Percentiles rank a stretch among this genome's conserved stretches.
These are phyloP conservation scores for Uropetala carovei DNA, from an alignment of 2,888 invertebrate species.

Conservation along the genomic window DNA sequence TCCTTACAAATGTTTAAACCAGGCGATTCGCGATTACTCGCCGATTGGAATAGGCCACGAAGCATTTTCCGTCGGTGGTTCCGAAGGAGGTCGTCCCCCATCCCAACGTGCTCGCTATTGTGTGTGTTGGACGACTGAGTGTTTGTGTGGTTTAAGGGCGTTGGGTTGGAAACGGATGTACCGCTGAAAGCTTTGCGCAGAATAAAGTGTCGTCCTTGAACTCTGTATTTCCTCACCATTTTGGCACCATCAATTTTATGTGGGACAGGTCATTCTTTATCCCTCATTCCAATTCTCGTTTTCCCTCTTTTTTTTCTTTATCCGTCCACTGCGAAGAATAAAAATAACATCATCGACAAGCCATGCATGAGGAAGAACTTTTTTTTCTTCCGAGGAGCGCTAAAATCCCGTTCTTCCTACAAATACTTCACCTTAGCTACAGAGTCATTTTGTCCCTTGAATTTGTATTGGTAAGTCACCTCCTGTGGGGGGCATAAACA, in stretches of 20 bases:
- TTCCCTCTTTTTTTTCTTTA: neutral
- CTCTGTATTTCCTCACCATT: neutral
- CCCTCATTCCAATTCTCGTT: neutral
- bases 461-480: too few relatives aligned
- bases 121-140: neutral
- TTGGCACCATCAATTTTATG: neutral
- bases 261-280: constrained; percentile 3
- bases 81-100: neutral
- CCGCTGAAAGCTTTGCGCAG: neutral
- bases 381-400: neutral
- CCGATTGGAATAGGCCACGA: too few relatives aligned
- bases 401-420: too few relatives aligned
- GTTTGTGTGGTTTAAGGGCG: constrained; percentile 2
- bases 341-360: neutral
- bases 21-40: too few relatives aligned
- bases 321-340: neutral
- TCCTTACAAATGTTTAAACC: too few relatives aligned
- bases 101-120: neutral
- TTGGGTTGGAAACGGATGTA: neutral
- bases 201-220: constrained; percentile 26
- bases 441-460: too few relatives aligned
- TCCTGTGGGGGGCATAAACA: too few relatives aligned
- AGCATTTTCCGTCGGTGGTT: too few relatives aligned
- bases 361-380: neutral
- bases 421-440: too few relatives aligned